Evolutionary conservation across 2,888 invertebrate genomes (phyloP), one percentile per base, ranked within the genome.

Genomic region (Orchesellides sinensis): DNA sequence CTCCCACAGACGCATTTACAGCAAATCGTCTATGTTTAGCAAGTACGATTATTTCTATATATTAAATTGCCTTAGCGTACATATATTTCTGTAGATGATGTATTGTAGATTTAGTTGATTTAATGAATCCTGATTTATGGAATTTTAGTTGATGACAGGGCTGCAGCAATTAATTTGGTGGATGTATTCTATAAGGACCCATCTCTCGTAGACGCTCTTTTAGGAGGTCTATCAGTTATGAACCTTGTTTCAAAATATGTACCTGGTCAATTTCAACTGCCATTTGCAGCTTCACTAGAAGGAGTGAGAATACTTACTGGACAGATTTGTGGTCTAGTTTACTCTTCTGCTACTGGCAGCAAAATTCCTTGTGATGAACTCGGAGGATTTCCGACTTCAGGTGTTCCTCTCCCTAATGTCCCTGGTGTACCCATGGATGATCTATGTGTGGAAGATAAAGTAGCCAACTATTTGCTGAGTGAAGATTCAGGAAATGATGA

Each of bases 301-400:
- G 68, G 27, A 3, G 23, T 77, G 3, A 17, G 68, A 21, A 45
- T 77, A 10, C 14, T 59, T 14, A 68, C 68, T 5, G 75, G 75
- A 45, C 17, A 45, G 14, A 68, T 19, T 17, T 77, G 75, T 29
- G 75, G 75, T 12, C 47, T 77, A 2, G 21, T 77, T 19, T 23
- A 12, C 17, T 68, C 10, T 23, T 49, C 56, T n/a, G 25, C 8
- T 21, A 21, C 56, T n/a, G 75, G 68, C 0, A 25, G 8, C 10
- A 32, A 12, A 12, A 23, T 32, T 5, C n/a, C n/a, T 0, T 77
- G 75, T 59, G 75, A 77, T 47, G 25, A 68, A 27, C 12, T 77
- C 4, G 75, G 75, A 4, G 75, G 75, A 21, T 77, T 29, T 77
- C 75, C 75, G 0, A 63, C 63, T 21, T 12, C 59, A 2, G 75